Conservation (phyloP, 2,888 invertebrate species). For the Dryobotodes eremita region DNA sequence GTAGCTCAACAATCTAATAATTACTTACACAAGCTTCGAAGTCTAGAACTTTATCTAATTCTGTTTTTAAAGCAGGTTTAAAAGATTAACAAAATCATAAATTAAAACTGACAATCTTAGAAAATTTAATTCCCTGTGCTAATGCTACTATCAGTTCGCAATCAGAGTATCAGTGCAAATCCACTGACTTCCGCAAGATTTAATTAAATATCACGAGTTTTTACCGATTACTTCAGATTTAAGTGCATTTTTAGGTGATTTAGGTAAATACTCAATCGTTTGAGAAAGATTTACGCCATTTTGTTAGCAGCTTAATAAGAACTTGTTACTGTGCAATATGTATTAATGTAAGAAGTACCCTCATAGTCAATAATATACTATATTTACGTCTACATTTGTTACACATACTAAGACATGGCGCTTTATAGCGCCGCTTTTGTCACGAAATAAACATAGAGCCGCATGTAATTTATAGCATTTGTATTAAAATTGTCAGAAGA, state of each 20-base stretch:
- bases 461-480: conserved; percentile 18
- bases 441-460: conserved; percentile 19
- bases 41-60: conserved; percentile 1
- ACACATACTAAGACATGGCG: neutral
- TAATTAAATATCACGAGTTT: conserved; percentile 18
- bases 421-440: neutral
- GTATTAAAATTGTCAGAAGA: neutral
- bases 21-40: neutral
- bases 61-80: conserved; percentile 13
- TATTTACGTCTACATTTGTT: neutral
- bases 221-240: conserved; percentile 6
- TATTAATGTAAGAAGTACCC: neutral
- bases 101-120: neutral
- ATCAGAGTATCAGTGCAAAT: conserved; percentile 26
- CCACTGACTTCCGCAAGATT: conserved; percentile 34
- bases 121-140: neutral
- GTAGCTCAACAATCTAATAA: neutral
- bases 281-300: neutral
- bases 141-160: conserved; percentile 30
- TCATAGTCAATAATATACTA: neutral
- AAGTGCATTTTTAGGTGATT: neutral
- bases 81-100: conserved; percentile 28
- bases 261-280: neutral
- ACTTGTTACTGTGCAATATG: neutral
- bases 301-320: neutral